Evolutionary conservation across 2,113 vertebrate genomes (phyloP), one percentile per base, ranked within the genome.

Genomic region (Semnornis frantzii): DNA sequence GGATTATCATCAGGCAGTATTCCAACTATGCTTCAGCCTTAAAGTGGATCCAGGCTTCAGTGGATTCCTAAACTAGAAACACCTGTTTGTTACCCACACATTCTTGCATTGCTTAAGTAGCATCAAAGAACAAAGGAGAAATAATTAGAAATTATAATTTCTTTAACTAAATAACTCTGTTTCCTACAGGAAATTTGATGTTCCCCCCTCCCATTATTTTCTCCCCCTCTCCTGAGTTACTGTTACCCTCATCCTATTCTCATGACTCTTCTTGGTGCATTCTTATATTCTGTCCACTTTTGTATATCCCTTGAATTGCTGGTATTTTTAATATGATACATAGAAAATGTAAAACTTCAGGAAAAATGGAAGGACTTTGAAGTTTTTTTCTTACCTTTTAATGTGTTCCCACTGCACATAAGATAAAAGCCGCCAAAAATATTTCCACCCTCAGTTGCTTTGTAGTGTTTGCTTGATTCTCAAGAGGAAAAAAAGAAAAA

Each of bases 361-460:
- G 31, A 57, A 66, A 69, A 89, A 42, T 10, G 14, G 15, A 66
- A 64, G n/a, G 50, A 9, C 89, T 94, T 96, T 84, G 86, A 96
- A 81, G 81, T 42, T 58, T 91, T 91, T 72, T 80, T 48, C 28
- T 37, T 76, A 86, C 48, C 24, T 94, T 92, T 84, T 93, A 82
- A 82, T 79, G 30, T 82, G 50, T 62, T 90, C 86, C 91, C 64
- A 66, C 33, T 63, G 46, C 63, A 73, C 24, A 8, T 42, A 59
- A 90, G 70, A 94, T 94, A 86, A 94, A 96, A 96, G 92, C 16
- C 59, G 39, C 8, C n/a, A 79, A 79, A 92, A 89, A 72, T 89
- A 94, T 85, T 93, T 93, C 59, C 19, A 21, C 15, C 62, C 34
- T 12, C 66, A 58, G 18, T 76, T 83, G 58, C 83, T 92, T 90